These are phyloP conservation scores for Brachyrhaphis roseni DNA, from an alignment of 2,797 vertebrate genomes.

Conservation along the genomic window DNA sequence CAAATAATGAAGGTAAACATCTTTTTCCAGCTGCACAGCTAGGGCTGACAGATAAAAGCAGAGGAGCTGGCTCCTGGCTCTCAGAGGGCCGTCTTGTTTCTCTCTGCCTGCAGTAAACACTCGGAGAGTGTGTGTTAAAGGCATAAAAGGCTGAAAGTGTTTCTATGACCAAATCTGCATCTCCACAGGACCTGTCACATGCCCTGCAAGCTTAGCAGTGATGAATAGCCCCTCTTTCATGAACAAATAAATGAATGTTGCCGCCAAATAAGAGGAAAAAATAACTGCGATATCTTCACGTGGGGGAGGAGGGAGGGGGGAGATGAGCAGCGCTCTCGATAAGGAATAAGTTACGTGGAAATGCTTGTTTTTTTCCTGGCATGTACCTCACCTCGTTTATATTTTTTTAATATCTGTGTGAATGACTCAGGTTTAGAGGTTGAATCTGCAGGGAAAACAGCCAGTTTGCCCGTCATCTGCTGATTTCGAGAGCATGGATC, in stretches of 20 bases:
- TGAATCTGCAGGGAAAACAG: constrained; percentile 9
- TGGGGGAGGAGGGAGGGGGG: not conserved
- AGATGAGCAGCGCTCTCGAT: constrained; percentile 15
- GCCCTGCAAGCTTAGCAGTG: constrained; percentile 49
- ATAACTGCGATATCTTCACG: constrained; percentile 30
- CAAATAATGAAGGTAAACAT: constrained; percentile 47
- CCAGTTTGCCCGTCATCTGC: constrained; percentile 3
- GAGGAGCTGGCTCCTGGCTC: constrained; percentile 14
- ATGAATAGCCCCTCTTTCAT: constrained; percentile 68
- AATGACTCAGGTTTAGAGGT: constrained; percentile 21
- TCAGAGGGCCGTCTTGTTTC: constrained; percentile 33
- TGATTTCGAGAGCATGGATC: constrained; percentile 3
- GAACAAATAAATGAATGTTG: constrained; percentile 48
- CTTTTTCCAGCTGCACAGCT: constrained; percentile 14
- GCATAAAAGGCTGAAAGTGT: constrained; percentile 49
- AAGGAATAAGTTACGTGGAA: constrained; percentile 33
- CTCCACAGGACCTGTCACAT: constrained; percentile 59
- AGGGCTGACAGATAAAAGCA: constrained; percentile 37
- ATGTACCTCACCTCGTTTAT: constrained; percentile 33
- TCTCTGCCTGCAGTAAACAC: constrained; percentile 46
- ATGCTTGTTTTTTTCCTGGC: constrained; percentile 21
- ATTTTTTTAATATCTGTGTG: constrained; percentile 29
- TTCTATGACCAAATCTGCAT: constrained; percentile 46
- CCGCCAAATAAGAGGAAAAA: constrained; percentile 24
- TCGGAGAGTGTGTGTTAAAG: constrained; percentile 35